phyloP scores from a whole-genome alignment of 2,797 vertebrate species.

The Oceanodroma leucorhoa region DNA sequence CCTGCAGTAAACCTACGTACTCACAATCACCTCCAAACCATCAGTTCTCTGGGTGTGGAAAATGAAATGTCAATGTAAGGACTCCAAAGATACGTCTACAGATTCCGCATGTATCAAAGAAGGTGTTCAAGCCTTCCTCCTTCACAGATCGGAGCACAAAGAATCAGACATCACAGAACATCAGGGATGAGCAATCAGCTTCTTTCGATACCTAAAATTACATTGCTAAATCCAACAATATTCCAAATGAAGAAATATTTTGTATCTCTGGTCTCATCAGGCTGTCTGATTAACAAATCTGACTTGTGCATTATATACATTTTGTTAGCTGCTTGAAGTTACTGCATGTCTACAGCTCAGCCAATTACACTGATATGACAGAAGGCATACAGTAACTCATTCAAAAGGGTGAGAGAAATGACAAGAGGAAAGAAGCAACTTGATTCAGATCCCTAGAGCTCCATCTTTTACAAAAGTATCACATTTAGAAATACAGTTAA shows the following conservation, averaged over 20 bases:
- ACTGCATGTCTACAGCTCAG: neutral
- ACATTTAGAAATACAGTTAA: neutral
- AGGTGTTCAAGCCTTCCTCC: neutral
- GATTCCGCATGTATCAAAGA: accelerated
- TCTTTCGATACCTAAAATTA: neutral
- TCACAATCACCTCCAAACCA: neutral
- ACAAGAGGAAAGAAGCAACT: neutral
- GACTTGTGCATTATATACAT: neutral
- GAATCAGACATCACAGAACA: neutral
- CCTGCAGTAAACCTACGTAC: neutral
- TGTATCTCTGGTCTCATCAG: neutral
- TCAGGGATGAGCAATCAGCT: neutral
- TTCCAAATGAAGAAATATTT: neutral
- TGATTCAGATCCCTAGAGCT: neutral
- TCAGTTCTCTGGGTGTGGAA: neutral
- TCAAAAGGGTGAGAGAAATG: neutral
- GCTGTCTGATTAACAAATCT: neutral
- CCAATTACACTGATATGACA: neutral
- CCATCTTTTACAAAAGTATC: neutral
- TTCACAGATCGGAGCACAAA: accelerated
- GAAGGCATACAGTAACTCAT: neutral
- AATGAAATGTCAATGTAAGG: neutral
- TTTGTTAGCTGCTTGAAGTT: neutral
- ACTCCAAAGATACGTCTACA: neutral
- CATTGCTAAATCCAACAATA: neutral